phyloP scores from a whole-genome alignment of 2,888 invertebrate genomes.

The Xestia sexstrigata region DNA sequence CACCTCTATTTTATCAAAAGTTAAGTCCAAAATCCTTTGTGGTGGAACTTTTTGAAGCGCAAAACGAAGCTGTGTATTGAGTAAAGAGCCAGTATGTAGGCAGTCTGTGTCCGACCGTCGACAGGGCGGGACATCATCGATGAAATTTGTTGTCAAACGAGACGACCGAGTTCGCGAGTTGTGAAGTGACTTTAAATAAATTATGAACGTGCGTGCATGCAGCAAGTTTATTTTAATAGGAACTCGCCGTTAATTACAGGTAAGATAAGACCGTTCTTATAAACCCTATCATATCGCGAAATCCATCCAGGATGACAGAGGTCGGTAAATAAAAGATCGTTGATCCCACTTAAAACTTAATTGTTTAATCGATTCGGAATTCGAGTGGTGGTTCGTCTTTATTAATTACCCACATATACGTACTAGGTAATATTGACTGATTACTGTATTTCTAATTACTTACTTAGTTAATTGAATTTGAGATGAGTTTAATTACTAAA shows the following conservation, averaged over 20 bases:
- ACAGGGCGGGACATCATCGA: slow-evolving; percentile 66
- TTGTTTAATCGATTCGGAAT: slow-evolving; percentile 80
- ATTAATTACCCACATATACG: slow-evolving; percentile 62
- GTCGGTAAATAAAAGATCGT: slow-evolving; percentile 81
- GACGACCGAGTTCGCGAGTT: slow-evolving; percentile 73
- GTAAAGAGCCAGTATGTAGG: slow-evolving; percentile 68
- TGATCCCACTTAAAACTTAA: slow-evolving; percentile 87
- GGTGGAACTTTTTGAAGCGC: slow-evolving; percentile 61
- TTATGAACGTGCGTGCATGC: slow-evolving; percentile 74
- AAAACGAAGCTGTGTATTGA: slow-evolving; percentile 68
- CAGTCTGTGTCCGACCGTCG: slow-evolving; percentile 78
- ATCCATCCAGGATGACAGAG: slow-evolving; percentile 75
- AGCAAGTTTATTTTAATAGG: slow-evolving; percentile 64
- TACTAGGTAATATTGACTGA: slow-evolving; percentile 46
- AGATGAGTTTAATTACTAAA: not conserved
- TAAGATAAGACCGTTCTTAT: slow-evolving; percentile 57
- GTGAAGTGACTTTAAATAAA: slow-evolving; percentile 73
- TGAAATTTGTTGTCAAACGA: slow-evolving; percentile 61
- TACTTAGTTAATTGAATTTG: slow-evolving; percentile 18
- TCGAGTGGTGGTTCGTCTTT: slow-evolving; percentile 73
- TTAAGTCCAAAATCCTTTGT: slow-evolving; percentile 70
- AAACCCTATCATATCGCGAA: slow-evolving; percentile 75
- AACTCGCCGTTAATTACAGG: slow-evolving; percentile 61
- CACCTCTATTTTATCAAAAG: slow-evolving; percentile 53
- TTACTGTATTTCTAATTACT: slow-evolving; percentile 33